A percentile compares a stretch with the other conserved stretches of the same genome.
Evolutionary conservation across 2,888 invertebrate genomes (phyloP).

Genomic region (Lottia scabra): DNA sequence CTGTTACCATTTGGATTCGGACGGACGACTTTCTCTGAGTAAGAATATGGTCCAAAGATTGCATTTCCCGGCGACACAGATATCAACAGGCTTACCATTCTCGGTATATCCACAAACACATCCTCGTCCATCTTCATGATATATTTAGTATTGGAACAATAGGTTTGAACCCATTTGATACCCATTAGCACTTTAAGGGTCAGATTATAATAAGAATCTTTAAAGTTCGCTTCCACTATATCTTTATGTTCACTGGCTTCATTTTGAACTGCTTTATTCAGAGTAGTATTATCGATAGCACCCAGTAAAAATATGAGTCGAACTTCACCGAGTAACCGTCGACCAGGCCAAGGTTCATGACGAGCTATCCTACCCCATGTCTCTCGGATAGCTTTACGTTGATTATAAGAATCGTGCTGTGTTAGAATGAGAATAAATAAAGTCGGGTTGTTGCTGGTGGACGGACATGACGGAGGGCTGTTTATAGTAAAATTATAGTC

Average conservation of each 20-base stretch:
- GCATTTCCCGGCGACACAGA: not conserved
- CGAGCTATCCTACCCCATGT: not conserved
- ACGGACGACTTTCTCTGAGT: not conserved
- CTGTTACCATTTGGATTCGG: no score
- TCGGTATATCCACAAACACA: not conserved
- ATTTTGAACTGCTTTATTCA: not conserved
- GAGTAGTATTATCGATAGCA: not conserved
- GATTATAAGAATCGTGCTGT: not conserved
- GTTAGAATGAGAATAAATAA: not conserved
- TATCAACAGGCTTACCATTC: not conserved
- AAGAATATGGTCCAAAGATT: not conserved
- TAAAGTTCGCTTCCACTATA: slow-evolving; percentile 8
- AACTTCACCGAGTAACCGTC: not conserved
- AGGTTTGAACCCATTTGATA: not conserved
- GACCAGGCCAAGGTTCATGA: not conserved
- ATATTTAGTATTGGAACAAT: slow-evolving; percentile 2
- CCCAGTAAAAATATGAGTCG: not conserved
- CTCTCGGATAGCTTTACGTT: not conserved
- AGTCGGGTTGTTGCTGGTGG: not conserved
- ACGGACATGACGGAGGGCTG: not conserved
- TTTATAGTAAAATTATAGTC: not conserved
- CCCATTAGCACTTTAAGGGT: slow-evolving; percentile 5
- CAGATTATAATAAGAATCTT: slow-evolving; percentile 5
- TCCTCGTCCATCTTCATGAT: slow-evolving; percentile 13
- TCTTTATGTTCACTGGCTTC: not conserved